A percentile compares a stretch with the other conserved stretches of the same genome.
Conservation (phyloP, 2,888 invertebrate genomes). For the Gymnoscelis rufifasciata region DNA sequence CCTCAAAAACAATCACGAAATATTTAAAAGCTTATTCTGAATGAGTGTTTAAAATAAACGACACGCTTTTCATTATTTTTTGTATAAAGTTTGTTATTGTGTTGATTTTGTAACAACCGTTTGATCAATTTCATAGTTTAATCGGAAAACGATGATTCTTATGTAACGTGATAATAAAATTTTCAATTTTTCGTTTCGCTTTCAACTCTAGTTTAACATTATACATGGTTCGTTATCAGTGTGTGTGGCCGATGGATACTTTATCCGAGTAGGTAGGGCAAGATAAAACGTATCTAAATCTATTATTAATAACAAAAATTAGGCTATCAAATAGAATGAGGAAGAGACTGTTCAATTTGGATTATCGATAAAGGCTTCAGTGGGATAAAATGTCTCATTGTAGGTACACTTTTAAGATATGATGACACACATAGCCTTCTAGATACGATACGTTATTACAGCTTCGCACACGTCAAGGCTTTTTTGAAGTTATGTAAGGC, state of each 20-base stretch:
- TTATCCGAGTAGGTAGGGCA: constrained; percentile 24
- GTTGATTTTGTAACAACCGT: neutral
- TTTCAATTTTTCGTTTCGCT: constrained; percentile 16
- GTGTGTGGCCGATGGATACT: constrained; percentile 26
- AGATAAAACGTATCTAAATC: constrained; percentile 24
- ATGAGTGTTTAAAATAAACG: neutral
- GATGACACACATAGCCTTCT: neutral
- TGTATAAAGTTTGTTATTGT: neutral
- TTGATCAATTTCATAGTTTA: neutral
- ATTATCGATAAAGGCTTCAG: constrained; percentile 22
- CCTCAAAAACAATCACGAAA: neutral
- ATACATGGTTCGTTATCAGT: constrained; percentile 24
- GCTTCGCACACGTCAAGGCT: constrained; percentile 3
- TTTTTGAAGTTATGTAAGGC: constrained; percentile 24
- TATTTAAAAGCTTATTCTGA: neutral
- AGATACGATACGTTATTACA: neutral
- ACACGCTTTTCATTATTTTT: neutral
- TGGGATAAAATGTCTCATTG: neutral
- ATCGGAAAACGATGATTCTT: constrained; percentile 8
- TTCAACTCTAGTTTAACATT: constrained; percentile 20
- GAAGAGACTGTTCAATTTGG: constrained; percentile 28
- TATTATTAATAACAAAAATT: constrained; percentile 24
- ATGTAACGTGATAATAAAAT: constrained; percentile 14
- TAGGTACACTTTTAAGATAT: no score
- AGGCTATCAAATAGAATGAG: constrained; percentile 31